Evolutionary conservation across 2,797 vertebrate genomes (phyloP).

Genomic region (Lepus oiostolus): DNA sequence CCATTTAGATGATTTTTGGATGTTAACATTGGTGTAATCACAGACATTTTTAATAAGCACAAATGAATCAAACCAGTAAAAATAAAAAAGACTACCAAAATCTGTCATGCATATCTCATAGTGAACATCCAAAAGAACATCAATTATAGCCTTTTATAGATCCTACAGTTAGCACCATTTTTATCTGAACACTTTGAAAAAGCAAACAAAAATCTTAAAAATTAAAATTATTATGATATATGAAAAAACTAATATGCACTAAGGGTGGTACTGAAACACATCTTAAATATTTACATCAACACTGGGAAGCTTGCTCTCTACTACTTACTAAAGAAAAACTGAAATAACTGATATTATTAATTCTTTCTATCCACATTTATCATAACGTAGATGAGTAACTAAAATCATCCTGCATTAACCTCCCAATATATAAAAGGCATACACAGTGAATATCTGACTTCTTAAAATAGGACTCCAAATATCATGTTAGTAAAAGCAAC

Average conservation of each 20-base stretch:
- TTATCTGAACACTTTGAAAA: slow-evolving; percentile 86
- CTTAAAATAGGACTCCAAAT: slow-evolving; percentile 43
- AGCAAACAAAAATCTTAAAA: slow-evolving; percentile 65
- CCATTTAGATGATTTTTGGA: slow-evolving; percentile 4
- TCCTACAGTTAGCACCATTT: slow-evolving; percentile 94
- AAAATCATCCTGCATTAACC: slow-evolving; percentile 51
- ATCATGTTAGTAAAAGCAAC: slow-evolving; percentile 64
- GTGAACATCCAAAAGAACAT: slow-evolving; percentile 85
- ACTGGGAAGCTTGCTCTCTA: slow-evolving; percentile 50
- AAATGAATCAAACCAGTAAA: slow-evolving; percentile 67
- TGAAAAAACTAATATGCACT: slow-evolving; percentile 22
- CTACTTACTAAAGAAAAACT: slow-evolving; percentile 36
- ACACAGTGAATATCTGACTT: slow-evolving; percentile 57
- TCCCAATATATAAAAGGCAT: slow-evolving; percentile 43
- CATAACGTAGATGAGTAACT: slow-evolving; percentile 12
- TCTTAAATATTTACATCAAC: slow-evolving; percentile 34
- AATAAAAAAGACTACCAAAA: slow-evolving; percentile 75
- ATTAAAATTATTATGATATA: slow-evolving; percentile 58
- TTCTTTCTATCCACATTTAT: neutral
- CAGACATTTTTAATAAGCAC: slow-evolving; percentile 75
- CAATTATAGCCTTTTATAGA: slow-evolving; percentile 86
- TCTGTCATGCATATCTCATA: slow-evolving; percentile 85
- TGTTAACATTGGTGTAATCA: slow-evolving; percentile 49
- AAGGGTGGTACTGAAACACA: neutral
- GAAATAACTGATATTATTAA: neutral